Evolutionary conservation across 2,888 invertebrate species (phyloP).

Genomic region (Atethmia centrago): DNA sequence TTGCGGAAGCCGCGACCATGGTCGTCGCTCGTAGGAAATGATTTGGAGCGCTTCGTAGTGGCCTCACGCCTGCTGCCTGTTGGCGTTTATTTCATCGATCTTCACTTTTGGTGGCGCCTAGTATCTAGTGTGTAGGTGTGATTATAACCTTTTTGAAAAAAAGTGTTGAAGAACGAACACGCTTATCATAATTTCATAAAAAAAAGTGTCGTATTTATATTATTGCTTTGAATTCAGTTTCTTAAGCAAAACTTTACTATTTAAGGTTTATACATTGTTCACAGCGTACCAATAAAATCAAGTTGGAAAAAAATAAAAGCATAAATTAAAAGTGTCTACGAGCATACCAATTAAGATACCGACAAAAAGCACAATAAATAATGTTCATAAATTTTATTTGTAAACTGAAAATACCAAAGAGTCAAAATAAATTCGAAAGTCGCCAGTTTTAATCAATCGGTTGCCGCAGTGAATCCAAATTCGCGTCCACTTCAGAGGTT

Average conservation of each 20-base stretch:
- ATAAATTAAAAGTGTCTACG: neutral
- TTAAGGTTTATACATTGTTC: neutral
- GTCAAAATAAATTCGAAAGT: conserved; percentile 27
- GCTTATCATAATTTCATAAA: neutral
- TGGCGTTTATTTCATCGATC: conserved; percentile 20
- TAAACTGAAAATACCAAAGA: conserved; percentile 1
- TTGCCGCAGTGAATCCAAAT: conserved; percentile 34
- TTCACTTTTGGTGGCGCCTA: neutral
- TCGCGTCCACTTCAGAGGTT: neutral
- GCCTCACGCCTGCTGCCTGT: conserved; percentile 9
- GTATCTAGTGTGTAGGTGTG: neutral
- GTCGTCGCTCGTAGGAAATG: conserved; percentile 47
- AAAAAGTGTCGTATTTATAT: neutral
- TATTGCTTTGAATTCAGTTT: neutral
- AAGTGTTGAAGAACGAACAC: neutral
- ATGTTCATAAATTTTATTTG: conserved; percentile 18
- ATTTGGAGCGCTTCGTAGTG: conserved; percentile 23
- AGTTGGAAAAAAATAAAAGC: neutral
- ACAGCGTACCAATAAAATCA: neutral
- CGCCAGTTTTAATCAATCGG: conserved; percentile 48
- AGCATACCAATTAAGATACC: neutral
- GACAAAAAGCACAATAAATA: neutral
- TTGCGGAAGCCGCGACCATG: conserved; percentile 38
- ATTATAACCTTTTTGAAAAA: no score
- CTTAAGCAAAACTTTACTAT: neutral